These are phyloP conservation scores for Lithophane socia DNA, from an alignment of 2,888 invertebrate genomes.

Conservation along the genomic window DNA sequence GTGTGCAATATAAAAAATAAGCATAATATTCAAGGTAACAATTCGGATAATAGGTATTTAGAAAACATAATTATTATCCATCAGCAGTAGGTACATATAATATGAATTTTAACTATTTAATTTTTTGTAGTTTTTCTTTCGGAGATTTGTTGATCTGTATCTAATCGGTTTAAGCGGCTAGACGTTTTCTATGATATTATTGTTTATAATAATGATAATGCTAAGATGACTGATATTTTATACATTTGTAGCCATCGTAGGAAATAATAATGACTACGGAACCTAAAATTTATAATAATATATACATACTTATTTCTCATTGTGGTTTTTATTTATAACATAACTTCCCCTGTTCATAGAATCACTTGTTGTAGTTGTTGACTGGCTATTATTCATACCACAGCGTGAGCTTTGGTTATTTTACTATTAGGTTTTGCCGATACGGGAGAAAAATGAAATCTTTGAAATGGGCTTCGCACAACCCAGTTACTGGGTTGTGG, in stretches of 20 bases:
- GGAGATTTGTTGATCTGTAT: neutral
- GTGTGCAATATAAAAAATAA: slow-evolving; percentile 26
- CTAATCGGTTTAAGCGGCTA: slow-evolving; percentile 38
- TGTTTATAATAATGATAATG: slow-evolving; percentile 60
- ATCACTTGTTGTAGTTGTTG: neutral
- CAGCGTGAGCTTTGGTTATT: neutral
- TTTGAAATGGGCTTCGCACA: neutral
- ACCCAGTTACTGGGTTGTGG: too few relatives aligned
- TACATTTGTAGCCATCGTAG: slow-evolving; percentile 82
- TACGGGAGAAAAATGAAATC: neutral
- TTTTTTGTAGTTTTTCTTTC: neutral
- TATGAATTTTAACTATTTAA: slow-evolving; percentile 2
- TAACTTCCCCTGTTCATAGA: neutral
- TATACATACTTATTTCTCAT: slow-evolving; percentile 45
- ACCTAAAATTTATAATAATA: slow-evolving; percentile 44
- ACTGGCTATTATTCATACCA: neutral
- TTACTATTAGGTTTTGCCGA: neutral
- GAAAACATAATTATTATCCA: neutral
- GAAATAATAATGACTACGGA: slow-evolving; percentile 39
- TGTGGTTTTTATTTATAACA: slow-evolving; percentile 40
- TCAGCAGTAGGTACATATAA: slow-evolving; percentile 4
- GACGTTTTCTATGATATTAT: slow-evolving; percentile 66
- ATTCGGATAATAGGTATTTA: slow-evolving; percentile 6
- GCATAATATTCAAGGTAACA: slow-evolving; percentile 36
- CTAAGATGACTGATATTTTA: slow-evolving; percentile 87